Conservation (phyloP, 2,113 vertebrate species). For the Bos taurus region ARS-UCD2.0 NC_037329.1:106285001-106285500, state of each 20-base stretch:
- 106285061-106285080: background rate
- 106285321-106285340: background rate
- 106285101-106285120: background rate
- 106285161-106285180: background rate
- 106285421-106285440: background rate
- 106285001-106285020: background rate
- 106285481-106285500: background rate
- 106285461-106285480: background rate
- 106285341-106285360: background rate
- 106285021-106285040: background rate
- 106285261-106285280: background rate
- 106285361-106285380: background rate
- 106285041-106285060: background rate
- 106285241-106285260: background rate
- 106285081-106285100: background rate
- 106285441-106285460: background rate
- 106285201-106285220: background rate
- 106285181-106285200: background rate
- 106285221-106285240: background rate
- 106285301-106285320: background rate
- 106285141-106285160: background rate
- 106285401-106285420: background rate
- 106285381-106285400: background rate
- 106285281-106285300: background rate
- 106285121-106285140: background rate